Evolutionary conservation across 1,140 invertebrate genomes (phyloP).

Genomic region (Pemphigus obesinymphae): DNA sequence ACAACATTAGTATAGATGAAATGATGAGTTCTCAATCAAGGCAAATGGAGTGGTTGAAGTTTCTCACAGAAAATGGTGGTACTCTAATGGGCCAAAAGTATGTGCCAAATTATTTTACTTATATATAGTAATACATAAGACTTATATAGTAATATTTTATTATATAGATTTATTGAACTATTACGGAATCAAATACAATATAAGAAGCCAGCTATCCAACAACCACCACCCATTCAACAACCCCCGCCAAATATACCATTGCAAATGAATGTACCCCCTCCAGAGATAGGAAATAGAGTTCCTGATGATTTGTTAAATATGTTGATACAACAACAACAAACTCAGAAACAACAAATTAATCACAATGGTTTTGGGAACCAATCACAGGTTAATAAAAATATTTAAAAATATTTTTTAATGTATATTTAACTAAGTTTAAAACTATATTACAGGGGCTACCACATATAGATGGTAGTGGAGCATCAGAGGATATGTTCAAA

Average conservation of each 20-base stretch:
- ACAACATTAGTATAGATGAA: slow-evolving; percentile 50
- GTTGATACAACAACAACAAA: slow-evolving; percentile 27
- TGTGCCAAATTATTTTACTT: background rate
- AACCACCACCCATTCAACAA: slow-evolving; percentile 12
- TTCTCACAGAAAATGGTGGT: slow-evolving; percentile 51
- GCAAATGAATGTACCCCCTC: slow-evolving; percentile 36
- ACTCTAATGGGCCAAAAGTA: slow-evolving; percentile 32
- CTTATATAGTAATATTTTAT: background rate
- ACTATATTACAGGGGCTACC: background rate
- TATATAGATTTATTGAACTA: slow-evolving; percentile 26
- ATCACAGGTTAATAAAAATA: background rate
- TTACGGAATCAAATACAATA: background rate
- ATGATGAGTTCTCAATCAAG: slow-evolving; percentile 49
- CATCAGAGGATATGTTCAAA: slow-evolving; percentile 15
- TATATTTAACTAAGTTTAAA: background rate
- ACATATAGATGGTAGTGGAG: slow-evolving; percentile 8
- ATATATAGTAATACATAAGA: no score
- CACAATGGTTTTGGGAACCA: slow-evolving; percentile 18
- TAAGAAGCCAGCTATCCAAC: slow-evolving; percentile 16
- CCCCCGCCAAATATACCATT: background rate
- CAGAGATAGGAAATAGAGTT: slow-evolving; percentile 23
- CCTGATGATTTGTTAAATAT: slow-evolving; percentile 34
- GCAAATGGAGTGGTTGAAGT: slow-evolving; percentile 52
- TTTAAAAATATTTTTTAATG: no score
- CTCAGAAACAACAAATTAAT: slow-evolving; percentile 32